Conservation (phyloP, 2,113 vertebrate genomes). For the Seriola dumerili region DNA sequence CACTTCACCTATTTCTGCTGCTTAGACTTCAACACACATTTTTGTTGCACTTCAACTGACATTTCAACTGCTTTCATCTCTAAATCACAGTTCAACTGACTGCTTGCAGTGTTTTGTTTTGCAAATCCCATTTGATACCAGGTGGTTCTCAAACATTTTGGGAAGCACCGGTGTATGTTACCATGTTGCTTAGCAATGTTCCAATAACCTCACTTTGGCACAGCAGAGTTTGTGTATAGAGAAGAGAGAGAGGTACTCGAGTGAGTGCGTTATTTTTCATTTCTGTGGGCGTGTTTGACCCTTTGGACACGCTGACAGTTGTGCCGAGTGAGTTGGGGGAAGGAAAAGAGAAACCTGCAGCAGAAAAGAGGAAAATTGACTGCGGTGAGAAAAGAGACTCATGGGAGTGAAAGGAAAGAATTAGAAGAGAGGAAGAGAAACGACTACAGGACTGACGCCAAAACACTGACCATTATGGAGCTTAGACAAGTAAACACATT, state of each 20-base stretch:
- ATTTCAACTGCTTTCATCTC: not conserved
- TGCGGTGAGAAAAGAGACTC: conserved; percentile 36
- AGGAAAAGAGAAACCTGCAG: conserved; percentile 44
- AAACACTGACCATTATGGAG: not conserved
- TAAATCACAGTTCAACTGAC: not conserved
- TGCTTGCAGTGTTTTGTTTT: not conserved
- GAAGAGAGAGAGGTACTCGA: conserved; percentile 6
- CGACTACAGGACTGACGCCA: not conserved
- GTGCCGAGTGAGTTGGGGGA: conserved; percentile 45
- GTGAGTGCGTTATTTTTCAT: conserved; percentile 53
- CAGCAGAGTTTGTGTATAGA: conserved; percentile 48
- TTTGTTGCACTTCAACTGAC: too few species aligned
- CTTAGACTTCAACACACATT: not conserved
- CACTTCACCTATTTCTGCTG: not conserved
- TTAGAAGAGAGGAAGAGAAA: conserved; percentile 40
- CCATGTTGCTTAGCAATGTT: conserved; percentile 67
- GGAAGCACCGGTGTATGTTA: conserved; percentile 38
- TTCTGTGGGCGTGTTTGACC: conserved; percentile 66
- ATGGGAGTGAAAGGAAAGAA: conserved; percentile 41
- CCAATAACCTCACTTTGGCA: conserved; percentile 47
- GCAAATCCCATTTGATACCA: not conserved
- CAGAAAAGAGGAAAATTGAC: conserved; percentile 48
- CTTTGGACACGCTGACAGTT: conserved; percentile 42
- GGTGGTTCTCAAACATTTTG: conserved; percentile 6
- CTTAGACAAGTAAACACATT: conserved; percentile 21